Base-by-base conservation (phyloP, 2,888 invertebrate species). In the Orchesellides sinensis region DNA sequence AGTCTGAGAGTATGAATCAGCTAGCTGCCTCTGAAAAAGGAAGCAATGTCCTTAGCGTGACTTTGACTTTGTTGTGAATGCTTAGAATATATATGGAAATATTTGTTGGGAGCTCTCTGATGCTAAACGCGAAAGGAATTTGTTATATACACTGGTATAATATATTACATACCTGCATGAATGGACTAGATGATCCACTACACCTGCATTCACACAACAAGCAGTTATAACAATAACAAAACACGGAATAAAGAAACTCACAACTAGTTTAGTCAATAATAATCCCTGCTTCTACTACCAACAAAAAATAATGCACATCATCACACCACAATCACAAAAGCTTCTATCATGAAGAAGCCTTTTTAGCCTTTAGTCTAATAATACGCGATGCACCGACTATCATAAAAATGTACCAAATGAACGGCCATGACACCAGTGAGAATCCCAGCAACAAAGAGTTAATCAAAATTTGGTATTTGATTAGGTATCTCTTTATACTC, bases 11-110 rank as follows among this genome's bases (percentile, higher is more conserved):
- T 65, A 70, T 79, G 79, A 79, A 79, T 70, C 70, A 63, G 61
- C 56, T 27, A 25, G 19, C 49, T 40, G 25, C n/a, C n/a, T 65
- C 56, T 25, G 52, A 66, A 77, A 56, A 61, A 49, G 70, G 52
- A 70, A 78, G 69, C 63, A 79, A 79, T 79, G 70, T 70, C 79
- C 79, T 79, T 70, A 79, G 45, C 52, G 25, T 79, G 79, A 79
- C 79, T 70, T 65, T 70, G 79, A 65, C 52, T 79, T 23, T 52
- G 59, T 8, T 56, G n/a, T 54, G 19, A n/a, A n/a, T n/a, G n/a
- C n/a, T n/a, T n/a, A n/a, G n/a, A n/a, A n/a, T n/a, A n/a, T n/a
- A n/a, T n/a, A n/a, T n/a, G n/a, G n/a, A n/a, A n/a, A 10, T 56
- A 25, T n/a, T 23, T 19, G 23, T 3, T 17, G 6, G 32, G n/a